A percentile compares a stretch with the other conserved stretches of the same genome.
phyloP scores from a whole-genome alignment of 2,113 vertebrate genomes.

The Melospiza melodia region DNA sequence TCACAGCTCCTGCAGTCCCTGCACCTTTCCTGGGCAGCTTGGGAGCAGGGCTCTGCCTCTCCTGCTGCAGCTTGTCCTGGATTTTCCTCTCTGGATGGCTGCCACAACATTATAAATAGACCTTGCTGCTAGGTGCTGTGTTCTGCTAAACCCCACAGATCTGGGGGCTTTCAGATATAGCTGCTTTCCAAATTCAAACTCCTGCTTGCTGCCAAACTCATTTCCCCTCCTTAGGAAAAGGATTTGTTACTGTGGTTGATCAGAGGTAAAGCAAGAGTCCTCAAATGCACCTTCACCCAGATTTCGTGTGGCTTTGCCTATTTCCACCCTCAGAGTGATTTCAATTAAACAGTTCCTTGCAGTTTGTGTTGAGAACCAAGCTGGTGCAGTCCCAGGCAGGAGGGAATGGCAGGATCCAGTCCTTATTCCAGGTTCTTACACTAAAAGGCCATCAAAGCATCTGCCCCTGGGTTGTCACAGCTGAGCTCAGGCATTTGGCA shows the following conservation, averaged over 20 bases:
- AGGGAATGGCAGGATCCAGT: background rate
- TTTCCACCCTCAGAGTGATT: background rate
- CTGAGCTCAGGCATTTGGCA: background rate
- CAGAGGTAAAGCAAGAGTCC: background rate
- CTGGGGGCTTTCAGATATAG: background rate
- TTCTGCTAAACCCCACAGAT: conserved; percentile 2
- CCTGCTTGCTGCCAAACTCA: background rate
- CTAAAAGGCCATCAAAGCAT: background rate
- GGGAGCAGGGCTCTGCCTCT: background rate
- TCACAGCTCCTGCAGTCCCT: background rate
- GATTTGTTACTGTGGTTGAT: background rate
- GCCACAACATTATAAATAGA: conserved; percentile 21
- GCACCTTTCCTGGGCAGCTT: background rate
- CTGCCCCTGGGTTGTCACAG: background rate
- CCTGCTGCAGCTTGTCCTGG: conserved; percentile 10
- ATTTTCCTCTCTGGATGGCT: background rate
- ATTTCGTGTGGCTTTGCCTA: background rate
- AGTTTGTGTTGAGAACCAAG: background rate
- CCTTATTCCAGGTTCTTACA: background rate
- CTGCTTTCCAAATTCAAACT: background rate
- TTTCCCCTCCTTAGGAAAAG: background rate
- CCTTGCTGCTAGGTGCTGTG: background rate
- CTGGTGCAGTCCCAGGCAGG: background rate
- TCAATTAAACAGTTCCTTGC: background rate
- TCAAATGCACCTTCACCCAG: conserved; percentile 25